These are phyloP conservation scores for Ibycter americanus DNA, from an alignment of 2,797 vertebrate species.

Conservation along the genomic window DNA sequence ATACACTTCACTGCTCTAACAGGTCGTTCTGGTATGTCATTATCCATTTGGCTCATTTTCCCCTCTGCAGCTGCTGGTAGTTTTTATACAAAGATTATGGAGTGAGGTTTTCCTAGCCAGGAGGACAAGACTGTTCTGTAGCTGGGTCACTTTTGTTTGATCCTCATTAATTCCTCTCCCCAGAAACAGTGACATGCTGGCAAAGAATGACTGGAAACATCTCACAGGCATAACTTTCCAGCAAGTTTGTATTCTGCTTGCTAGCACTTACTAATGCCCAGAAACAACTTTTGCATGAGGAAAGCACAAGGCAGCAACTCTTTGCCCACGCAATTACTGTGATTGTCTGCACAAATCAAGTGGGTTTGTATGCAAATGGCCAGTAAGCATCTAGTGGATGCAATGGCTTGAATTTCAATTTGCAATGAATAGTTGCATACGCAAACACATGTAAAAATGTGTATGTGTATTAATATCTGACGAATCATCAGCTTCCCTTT, in stretches of 20 bases:
- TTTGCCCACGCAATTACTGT: constrained; percentile 41
- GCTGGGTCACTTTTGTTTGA: not conserved
- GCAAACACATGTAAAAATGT: not conserved
- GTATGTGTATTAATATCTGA: constrained; percentile 34
- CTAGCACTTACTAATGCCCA: not conserved
- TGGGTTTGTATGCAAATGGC: constrained; percentile 48
- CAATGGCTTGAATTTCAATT: constrained; percentile 48
- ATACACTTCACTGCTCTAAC: not conserved
- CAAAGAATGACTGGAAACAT: not conserved
- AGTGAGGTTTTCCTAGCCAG: not conserved
- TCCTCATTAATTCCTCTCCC: not conserved
- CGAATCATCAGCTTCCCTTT: constrained; percentile 22
- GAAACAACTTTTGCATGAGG: constrained; percentile 15
- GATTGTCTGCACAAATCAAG: constrained; percentile 57
- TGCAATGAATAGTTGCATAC: not conserved
- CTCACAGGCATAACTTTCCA: not conserved
- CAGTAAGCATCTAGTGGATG: not conserved
- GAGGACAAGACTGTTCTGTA: not conserved
- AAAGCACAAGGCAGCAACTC: constrained; percentile 5
- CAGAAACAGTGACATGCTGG: not conserved
- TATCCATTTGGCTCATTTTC: not conserved
- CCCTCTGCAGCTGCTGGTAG: not conserved
- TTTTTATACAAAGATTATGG: not conserved
- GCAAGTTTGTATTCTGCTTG: not conserved
- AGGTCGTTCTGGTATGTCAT: not conserved